Evolutionary conservation across 2,888 invertebrate genomes (phyloP).

Genomic region (Scelioninae gen. 2): DNA sequence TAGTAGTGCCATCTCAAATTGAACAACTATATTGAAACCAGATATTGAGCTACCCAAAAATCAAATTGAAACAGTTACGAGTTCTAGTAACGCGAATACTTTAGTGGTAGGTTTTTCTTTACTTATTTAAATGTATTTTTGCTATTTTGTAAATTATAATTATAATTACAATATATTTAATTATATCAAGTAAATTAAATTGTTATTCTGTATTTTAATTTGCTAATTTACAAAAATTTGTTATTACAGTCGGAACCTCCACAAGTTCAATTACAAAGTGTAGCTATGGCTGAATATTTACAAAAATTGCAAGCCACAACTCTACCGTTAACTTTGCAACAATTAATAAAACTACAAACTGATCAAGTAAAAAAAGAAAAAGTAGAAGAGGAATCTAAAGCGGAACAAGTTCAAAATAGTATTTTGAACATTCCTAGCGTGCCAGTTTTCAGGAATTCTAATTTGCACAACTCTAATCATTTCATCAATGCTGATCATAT

Average conservation of each 20-base stretch:
- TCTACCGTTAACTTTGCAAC: constrained; percentile 72
- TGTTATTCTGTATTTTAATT: too few species aligned
- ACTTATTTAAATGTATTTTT: too few species aligned
- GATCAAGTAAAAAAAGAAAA: constrained; percentile 71
- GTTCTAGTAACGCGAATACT: constrained; percentile 51
- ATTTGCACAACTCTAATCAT: constrained; percentile 67
- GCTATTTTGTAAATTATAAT: too few species aligned
- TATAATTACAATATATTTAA: too few species aligned
- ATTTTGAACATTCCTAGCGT: constrained; percentile 74
- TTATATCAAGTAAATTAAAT: too few species aligned
- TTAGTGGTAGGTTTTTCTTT: constrained; percentile 52
- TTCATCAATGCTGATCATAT: constrained; percentile 69
- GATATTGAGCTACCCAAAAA: constrained; percentile 59
- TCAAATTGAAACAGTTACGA: constrained; percentile 62
- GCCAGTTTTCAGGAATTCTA: constrained; percentile 68
- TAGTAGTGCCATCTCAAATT: constrained; percentile 67
- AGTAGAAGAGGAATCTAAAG: constrained; percentile 66
- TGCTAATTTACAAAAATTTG: neutral
- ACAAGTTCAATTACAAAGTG: constrained; percentile 71
- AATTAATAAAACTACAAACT: constrained; percentile 71
- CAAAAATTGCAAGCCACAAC: constrained; percentile 73
- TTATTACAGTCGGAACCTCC: constrained; percentile 66
- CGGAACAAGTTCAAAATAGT: constrained; percentile 69
- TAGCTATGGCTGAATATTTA: constrained; percentile 73
- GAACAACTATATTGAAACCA: constrained; percentile 63